Evolutionary conservation across 2,113 vertebrate species (phyloP).

Genomic region (Gasterosteus aculeatus): DNA sequence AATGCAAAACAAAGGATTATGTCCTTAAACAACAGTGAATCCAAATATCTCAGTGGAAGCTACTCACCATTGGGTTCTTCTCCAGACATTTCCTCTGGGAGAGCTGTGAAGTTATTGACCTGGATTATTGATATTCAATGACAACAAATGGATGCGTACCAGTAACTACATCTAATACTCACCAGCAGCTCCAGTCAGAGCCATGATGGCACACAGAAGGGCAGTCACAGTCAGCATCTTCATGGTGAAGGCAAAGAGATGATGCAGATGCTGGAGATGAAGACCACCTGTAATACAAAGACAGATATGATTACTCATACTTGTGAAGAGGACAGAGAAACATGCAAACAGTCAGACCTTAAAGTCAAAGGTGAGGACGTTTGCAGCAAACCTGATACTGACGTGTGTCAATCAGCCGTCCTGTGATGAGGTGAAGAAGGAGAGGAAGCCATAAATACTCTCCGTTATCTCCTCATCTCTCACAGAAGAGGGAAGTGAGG

Average conservation of each 20-base stretch:
- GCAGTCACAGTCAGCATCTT: not conserved
- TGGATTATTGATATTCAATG: not conserved
- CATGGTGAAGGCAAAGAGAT: not conserved
- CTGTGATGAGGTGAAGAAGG: not conserved
- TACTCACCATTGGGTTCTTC: not conserved
- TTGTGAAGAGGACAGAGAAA: not conserved
- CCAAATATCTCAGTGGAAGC: not conserved
- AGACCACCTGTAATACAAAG: not conserved
- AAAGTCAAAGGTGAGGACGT: not conserved
- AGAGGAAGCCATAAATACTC: not conserved
- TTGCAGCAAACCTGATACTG: not conserved
- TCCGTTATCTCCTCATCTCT: not conserved
- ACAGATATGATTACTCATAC: not conserved
- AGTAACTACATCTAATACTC: not conserved
- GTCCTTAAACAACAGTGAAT: no score
- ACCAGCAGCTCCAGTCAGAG: not conserved
- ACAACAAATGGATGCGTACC: not conserved
- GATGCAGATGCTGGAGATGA: not conserved
- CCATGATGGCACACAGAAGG: not conserved
- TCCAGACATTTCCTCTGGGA: not conserved
- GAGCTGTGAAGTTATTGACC: not conserved
- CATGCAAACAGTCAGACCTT: not conserved
- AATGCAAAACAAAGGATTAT: no score
- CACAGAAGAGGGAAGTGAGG: not conserved
- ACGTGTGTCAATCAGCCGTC: not conserved